These are phyloP conservation scores for Thomomys bottae DNA, from an alignment of 2,113 vertebrate species.

Conservation along the genomic window DNA sequence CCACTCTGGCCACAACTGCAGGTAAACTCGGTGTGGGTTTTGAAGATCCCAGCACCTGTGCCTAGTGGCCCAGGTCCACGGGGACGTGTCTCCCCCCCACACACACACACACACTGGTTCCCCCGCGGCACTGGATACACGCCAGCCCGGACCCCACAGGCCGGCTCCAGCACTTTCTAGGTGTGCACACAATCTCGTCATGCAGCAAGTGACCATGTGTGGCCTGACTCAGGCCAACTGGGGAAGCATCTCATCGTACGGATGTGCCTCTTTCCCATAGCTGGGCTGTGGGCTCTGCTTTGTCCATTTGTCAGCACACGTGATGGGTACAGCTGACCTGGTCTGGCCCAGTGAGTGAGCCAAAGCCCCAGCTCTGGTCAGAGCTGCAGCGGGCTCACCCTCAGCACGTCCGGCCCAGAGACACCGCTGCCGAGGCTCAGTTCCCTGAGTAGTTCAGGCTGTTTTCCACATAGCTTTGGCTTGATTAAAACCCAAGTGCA, in stretches of 20 bases:
- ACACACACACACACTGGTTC: no score
- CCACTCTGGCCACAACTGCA: no score
- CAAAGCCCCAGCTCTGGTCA: not conserved
- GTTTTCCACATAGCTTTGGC: slow-evolving; percentile 15
- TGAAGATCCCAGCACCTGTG: no score
- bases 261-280: not conserved
- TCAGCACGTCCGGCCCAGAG: not conserved
- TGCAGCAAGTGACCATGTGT: no score
- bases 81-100: no score
- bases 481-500: slow-evolving; percentile 54
- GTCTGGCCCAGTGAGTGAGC: not conserved
- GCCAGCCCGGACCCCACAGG: no score
- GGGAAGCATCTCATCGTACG: not conserved
- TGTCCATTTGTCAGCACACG: not conserved
- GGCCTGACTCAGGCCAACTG: not conserved
- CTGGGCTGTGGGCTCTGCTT: not conserved
- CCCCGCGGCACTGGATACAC: no score
- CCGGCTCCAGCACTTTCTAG: rapidly evolving
- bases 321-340: no score
- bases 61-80: no score
- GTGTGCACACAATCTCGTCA: rapidly evolving
- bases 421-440: not conserved
- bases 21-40: rapidly evolving
- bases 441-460: not conserved
- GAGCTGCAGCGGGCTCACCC: rapidly evolving